Conservation (phyloP, 2,888 invertebrate species). For the Acleris emargana region DNA sequence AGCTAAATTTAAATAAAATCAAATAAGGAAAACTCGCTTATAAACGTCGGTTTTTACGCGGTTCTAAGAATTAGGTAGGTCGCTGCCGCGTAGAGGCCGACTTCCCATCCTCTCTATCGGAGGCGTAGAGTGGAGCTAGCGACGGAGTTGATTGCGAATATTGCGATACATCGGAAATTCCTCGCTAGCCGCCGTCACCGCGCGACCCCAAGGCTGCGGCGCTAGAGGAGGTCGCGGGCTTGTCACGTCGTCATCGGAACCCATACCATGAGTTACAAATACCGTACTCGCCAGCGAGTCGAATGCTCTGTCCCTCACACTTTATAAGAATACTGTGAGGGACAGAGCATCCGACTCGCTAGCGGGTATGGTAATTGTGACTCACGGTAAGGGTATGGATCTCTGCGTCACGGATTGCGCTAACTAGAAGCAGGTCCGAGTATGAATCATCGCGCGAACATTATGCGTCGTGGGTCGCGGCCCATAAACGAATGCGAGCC, state of each 20-base stretch:
- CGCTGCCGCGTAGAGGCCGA: conserved; percentile 27
- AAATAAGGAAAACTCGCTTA: conserved; percentile 57
- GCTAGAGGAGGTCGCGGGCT: conserved; percentile 8
- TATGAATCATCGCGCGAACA: neutral
- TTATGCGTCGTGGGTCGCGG: neutral
- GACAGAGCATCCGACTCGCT: no score
- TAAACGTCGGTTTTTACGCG: conserved; percentile 47
- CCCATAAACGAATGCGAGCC: neutral
- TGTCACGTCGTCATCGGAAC: conserved; percentile 9
- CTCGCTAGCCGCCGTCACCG: conserved; percentile 16
- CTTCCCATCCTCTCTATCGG: conserved; percentile 35
- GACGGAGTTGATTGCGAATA: conserved; percentile 6
- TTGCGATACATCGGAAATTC: conserved; percentile 34
- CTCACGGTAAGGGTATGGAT: neutral
- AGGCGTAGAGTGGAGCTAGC: conserved; percentile 16
- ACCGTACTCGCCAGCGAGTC: no score
- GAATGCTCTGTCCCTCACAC: no score
- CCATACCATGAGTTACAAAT: no score
- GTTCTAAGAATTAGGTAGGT: conserved; percentile 57
- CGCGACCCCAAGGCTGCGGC: conserved; percentile 2
- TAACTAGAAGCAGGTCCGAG: neutral
- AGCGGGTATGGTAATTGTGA: no score
- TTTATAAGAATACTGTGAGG: no score
- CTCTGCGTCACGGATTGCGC: conserved; percentile 3
- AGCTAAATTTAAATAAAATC: conserved; percentile 38